A percentile compares a stretch with the other conserved stretches of the same genome.
Conservation (phyloP, 2,888 invertebrate genomes). For the Amblyjoppa fuscipennis region DNA sequence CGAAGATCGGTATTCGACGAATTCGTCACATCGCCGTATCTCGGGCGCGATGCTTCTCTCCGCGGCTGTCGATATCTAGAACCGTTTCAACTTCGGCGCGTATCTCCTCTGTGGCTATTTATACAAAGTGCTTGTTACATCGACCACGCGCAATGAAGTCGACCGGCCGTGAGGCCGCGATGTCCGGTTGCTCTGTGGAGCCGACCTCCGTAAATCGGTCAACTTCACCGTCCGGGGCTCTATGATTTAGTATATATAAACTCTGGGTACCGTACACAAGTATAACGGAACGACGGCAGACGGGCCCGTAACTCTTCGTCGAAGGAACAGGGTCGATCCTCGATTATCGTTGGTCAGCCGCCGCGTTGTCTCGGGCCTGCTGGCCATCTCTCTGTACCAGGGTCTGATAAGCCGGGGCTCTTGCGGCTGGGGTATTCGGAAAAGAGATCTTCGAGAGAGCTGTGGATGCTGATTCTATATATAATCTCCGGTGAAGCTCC, state of each 20-base stretch:
- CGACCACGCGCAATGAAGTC: background rate
- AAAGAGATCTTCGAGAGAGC: slow-evolving; percentile 46
- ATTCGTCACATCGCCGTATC: slow-evolving; percentile 52
- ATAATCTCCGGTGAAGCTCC: background rate
- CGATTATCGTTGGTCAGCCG: slow-evolving; percentile 65
- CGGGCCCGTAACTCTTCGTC: slow-evolving; percentile 75
- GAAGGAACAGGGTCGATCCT: slow-evolving; percentile 69
- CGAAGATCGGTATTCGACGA: slow-evolving; percentile 50
- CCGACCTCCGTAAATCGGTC: background rate
- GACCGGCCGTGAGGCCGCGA: background rate
- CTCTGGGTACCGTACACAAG: slow-evolving; percentile 68
- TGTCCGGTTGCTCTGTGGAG: background rate
- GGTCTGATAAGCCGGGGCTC: slow-evolving; percentile 58
- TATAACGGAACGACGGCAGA: slow-evolving; percentile 76
- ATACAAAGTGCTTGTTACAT: slow-evolving; percentile 3
- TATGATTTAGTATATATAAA: slow-evolving; percentile 9
- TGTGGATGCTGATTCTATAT: slow-evolving; percentile 5
- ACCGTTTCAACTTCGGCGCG: slow-evolving; percentile 6
- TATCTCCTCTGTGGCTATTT: background rate
- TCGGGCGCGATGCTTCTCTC: slow-evolving; percentile 22
- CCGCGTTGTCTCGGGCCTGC: slow-evolving; percentile 34
- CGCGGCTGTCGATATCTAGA: slow-evolving; percentile 7
- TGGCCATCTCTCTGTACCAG: slow-evolving; percentile 37
- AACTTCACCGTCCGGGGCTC: slow-evolving; percentile 12
- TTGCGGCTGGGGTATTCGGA: slow-evolving; percentile 51